These are phyloP conservation scores for Endomychus coccineus DNA, from an alignment of 2,888 invertebrate genomes.

Conservation along the genomic window DNA sequence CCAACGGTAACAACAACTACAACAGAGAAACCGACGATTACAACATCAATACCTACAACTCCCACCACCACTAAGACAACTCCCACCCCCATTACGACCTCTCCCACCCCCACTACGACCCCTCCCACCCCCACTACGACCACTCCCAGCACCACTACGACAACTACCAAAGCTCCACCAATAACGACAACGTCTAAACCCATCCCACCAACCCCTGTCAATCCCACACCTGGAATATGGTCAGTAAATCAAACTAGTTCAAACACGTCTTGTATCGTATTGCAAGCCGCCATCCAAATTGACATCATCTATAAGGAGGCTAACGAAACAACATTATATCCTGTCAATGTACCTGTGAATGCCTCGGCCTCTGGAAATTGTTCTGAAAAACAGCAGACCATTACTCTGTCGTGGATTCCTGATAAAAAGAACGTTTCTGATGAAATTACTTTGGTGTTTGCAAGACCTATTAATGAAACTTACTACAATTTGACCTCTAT, in stretches of 20 bases:
- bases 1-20: too few species aligned
- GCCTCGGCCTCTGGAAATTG: conserved; percentile 8
- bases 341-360: conserved; percentile 9
- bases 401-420: conserved; percentile 20
- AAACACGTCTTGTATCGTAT: conserved; percentile 52
- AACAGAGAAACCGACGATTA: too few species aligned
- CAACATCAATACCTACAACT: too few species aligned
- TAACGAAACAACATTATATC: conserved; percentile 3
- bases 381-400: conserved; percentile 5
- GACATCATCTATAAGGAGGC: too few species aligned
- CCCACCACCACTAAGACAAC: not conserved
- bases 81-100: conserved; percentile 1
- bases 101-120: conserved; percentile 27
- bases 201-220: conserved; percentile 26
- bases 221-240: conserved; percentile 47
- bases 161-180: conserved; percentile 34
- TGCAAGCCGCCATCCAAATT: conserved; percentile 60
- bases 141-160: conserved; percentile 39
- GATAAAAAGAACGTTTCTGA: conserved; percentile 26
- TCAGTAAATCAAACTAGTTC: conserved; percentile 37
- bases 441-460: conserved; percentile 42
- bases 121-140: conserved; percentile 39
- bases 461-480: conserved; percentile 38
- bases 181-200: conserved; percentile 30
- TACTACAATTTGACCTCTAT: too few species aligned